phyloP scores from a whole-genome alignment of 1,140 invertebrate genomes.

The Reticulitermes speratus region DNA sequence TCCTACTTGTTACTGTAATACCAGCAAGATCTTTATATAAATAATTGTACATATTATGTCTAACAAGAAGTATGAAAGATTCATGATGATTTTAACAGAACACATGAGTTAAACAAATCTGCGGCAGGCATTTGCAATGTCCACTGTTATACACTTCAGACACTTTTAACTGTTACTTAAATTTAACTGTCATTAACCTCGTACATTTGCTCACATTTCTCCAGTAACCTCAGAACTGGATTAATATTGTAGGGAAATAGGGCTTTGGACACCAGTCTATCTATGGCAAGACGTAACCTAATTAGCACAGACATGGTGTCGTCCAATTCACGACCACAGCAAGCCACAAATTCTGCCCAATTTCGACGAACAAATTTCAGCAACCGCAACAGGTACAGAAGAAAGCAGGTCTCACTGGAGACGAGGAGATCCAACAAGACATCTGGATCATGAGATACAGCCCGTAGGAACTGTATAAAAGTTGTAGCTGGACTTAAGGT shows the following conservation, averaged over 20 bases:
- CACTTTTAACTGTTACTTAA: not conserved
- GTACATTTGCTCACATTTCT: slow-evolving; percentile 83
- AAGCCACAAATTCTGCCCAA: slow-evolving; percentile 77
- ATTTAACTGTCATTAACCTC: slow-evolving; percentile 64
- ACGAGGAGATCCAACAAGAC: slow-evolving; percentile 83
- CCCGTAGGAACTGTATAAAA: slow-evolving; percentile 79
- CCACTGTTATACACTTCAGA: not conserved
- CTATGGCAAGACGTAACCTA: slow-evolving; percentile 74
- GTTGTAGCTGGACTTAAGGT: slow-evolving; percentile 81
- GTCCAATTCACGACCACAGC: slow-evolving; percentile 74
- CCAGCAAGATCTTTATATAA: slow-evolving; percentile 19
- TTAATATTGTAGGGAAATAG: slow-evolving; percentile 89
- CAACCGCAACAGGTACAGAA: slow-evolving; percentile 81
- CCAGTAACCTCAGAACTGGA: slow-evolving; percentile 77
- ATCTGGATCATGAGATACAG: slow-evolving; percentile 79
- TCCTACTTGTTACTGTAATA: not conserved
- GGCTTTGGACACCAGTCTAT: slow-evolving; percentile 75
- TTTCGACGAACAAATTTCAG: slow-evolving; percentile 82
- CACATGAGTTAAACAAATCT: too few species aligned
- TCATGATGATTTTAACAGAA: too few species aligned
- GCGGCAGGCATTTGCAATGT: too few species aligned
- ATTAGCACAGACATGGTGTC: slow-evolving; percentile 83
- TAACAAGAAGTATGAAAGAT: too few species aligned
- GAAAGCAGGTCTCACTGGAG: slow-evolving; percentile 88
- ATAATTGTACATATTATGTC: slow-evolving; percentile 14